Conservation (phyloP, 2,113 vertebrate species). For the Chamaea fasciata region DNA sequence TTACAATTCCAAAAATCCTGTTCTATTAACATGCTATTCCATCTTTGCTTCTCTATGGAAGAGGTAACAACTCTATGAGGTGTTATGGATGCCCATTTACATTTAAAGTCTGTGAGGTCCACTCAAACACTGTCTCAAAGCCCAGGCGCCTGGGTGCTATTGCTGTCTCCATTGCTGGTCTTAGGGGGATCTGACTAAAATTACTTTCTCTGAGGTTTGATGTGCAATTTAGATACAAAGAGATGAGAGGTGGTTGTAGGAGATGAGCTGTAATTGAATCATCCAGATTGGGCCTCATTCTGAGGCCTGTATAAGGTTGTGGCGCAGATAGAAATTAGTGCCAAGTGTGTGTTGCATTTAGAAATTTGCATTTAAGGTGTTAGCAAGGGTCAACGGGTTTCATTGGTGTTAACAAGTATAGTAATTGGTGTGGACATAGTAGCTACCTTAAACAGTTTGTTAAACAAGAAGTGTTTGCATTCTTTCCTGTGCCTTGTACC, state of each 20-base stretch:
- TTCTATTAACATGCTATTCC: not conserved
- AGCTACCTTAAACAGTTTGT: no score
- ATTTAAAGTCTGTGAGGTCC: not conserved
- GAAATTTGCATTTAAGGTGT: no score
- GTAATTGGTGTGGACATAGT: no score
- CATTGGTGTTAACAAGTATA: no score
- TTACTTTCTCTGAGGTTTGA: not conserved
- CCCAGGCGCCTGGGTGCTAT: not conserved
- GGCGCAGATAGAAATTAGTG: no score
- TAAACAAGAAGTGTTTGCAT: no score
- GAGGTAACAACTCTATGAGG: not conserved
- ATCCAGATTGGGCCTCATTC: no score
- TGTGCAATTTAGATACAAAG: not conserved
- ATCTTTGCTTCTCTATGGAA: not conserved
- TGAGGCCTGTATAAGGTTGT: no score
- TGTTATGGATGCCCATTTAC: not conserved
- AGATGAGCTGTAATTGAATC: no score
- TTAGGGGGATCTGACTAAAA: not conserved
- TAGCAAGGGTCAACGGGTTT: no score
- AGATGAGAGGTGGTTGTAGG: not conserved
- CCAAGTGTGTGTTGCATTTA: no score
- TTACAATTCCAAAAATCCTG: not conserved
- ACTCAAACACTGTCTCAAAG: not conserved
- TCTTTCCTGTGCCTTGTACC: no score
- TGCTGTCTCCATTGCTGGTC: not conserved